Base-by-base conservation (phyloP, 2,888 invertebrate genomes). In the Chironomus tentans region DNA sequence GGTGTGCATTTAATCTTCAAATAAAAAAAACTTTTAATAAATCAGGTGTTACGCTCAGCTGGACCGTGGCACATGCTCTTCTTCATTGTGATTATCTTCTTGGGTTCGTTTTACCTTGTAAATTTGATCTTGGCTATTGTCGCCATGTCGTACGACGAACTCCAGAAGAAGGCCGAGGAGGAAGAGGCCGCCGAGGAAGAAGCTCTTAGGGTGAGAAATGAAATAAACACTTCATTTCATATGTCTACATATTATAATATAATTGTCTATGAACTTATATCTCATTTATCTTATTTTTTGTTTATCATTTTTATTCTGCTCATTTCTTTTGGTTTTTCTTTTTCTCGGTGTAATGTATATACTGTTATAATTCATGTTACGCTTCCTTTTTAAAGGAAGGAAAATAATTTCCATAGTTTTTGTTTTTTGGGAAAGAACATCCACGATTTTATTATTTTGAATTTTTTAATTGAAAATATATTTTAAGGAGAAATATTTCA, bases 41-140 rank as follows among this genome's bases (percentile, higher is more conserved):
- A 83, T 10, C 82, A 93, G 93, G 90, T 97, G 81, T 87, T 98
- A 82, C 88, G 97, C 84, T 94, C 97, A 79, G 95, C 96, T 81
- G 98, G 98, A 78, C 95, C 97, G 78, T 95, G 95, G 94, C 97
- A 98, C 86, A 95, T 97, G 90, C 86, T 97, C 82, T 98, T 98
- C 89, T 98, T 98, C 88, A 94, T 98, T 82, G 93, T 98, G 80
- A 97, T 98, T 85, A 98, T 98, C 87, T 96, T 98, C 87, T 89
- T 98, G 85, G 98, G 98, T 81, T 98, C 97, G 78, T 98, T 97
- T 88, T 98, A 98, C 88, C 91, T 98, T 83, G 96, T 98, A 83
- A 98, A 98, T 87, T 91, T 98, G 88, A 98, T 98, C 86, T 92
- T 98, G 88, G 98, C 98, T 85, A 98, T 98, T 86, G 98, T 98